phyloP scores from a whole-genome alignment of 53 echinoderm and acorn worm genomes.

The Mesocentrotus franciscanus region DNA sequence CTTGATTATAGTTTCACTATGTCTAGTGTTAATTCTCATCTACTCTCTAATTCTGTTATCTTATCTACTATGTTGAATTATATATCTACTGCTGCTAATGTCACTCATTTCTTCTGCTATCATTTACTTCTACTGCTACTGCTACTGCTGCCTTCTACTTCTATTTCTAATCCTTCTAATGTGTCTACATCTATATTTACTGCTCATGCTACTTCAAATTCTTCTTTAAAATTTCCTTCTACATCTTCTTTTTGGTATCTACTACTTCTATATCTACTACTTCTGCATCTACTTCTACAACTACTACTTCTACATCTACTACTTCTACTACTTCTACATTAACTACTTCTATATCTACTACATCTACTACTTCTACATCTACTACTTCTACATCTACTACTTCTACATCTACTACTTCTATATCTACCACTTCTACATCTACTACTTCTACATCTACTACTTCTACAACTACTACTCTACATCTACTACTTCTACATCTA shows the following conservation, averaged over 20 bases:
- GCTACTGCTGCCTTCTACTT: not conserved
- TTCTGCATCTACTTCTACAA: not conserved
- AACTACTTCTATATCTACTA: not conserved
- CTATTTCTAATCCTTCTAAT: not conserved
- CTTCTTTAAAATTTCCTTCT: not conserved
- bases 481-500: not conserved
- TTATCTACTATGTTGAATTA: not conserved
- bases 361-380: not conserved
- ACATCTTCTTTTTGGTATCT: not conserved
- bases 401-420: not conserved
- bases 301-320: not conserved
- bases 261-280: not conserved
- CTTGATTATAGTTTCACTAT: not conserved
- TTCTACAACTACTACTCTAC: not conserved
- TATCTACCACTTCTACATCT: not conserved
- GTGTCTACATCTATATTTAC: not conserved
- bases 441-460: not conserved
- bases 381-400: not conserved
- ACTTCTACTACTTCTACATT: not conserved
- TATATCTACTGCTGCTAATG: not conserved
- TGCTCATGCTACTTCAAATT: not conserved
- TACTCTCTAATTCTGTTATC: not conserved
- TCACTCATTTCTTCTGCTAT: not conserved
- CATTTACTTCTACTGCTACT: not conserved
- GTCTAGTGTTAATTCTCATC: not conserved